Conservation (phyloP, 2,113 vertebrate species). For the Erinaceus europaeus region DNA sequence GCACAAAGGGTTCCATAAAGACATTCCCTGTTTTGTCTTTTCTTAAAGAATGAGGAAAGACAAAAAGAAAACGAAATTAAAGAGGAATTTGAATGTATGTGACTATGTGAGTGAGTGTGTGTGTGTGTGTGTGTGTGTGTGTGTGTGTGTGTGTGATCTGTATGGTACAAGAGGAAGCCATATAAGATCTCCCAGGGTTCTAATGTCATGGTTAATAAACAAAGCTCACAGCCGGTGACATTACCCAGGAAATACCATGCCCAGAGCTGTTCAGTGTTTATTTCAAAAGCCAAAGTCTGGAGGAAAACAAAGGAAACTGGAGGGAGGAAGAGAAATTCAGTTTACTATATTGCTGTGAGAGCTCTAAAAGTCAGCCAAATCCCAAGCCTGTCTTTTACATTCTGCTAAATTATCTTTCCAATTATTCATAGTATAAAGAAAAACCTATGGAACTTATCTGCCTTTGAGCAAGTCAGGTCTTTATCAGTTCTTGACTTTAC, state of each 20-base stretch:
- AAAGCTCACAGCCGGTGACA: slow-evolving; percentile 60
- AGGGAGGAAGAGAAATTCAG: neutral
- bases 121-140: neutral
- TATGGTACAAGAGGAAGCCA: slow-evolving; percentile 55
- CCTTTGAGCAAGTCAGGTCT: neutral
- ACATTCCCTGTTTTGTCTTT: slow-evolving; percentile 18
- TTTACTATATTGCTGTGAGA: neutral
- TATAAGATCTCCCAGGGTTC: slow-evolving; percentile 42
- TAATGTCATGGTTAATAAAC: slow-evolving; percentile 71
- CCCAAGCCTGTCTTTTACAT: neutral
- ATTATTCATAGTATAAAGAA: neutral
- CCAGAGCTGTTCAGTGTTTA: slow-evolving; percentile 58
- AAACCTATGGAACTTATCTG: neutral
- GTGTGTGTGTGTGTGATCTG: neutral
- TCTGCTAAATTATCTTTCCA: neutral
- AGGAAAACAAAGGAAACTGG: slow-evolving; percentile 51
- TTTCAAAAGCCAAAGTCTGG: slow-evolving; percentile 56
- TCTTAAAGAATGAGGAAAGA: slow-evolving; percentile 46
- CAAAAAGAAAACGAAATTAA: too few relatives aligned
- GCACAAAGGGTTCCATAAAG: neutral
- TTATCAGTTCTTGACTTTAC: neutral
- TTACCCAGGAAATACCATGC: slow-evolving; percentile 69
- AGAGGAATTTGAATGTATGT: too few relatives aligned
- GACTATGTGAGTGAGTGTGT: too few relatives aligned
- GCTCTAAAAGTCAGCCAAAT: neutral